Conservation (phyloP, 2,888 invertebrate genomes). For the Tenthredo scrophulariae region DNA sequence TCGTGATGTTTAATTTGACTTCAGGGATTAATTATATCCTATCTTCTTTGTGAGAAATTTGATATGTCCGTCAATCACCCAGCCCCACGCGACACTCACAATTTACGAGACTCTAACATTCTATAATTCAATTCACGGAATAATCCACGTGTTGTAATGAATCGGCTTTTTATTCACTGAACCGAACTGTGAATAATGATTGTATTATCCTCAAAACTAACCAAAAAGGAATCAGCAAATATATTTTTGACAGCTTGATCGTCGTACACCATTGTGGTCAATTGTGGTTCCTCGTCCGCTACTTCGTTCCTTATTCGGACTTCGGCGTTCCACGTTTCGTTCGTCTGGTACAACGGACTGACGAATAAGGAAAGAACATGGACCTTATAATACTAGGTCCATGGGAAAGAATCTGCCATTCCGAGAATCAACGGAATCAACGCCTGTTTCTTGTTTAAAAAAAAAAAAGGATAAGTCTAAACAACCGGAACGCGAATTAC, state of each 20-base stretch:
- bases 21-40: constrained; percentile 55
- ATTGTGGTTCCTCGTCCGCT: constrained; percentile 12
- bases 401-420: not conserved
- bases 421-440: not conserved
- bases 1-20: constrained; percentile 53
- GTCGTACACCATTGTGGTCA: constrained; percentile 43
- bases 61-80: constrained; percentile 42
- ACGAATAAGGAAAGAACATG: not conserved
- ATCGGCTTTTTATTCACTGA: not conserved
- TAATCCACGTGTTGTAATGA: not conserved
- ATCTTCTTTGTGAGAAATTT: constrained; percentile 54
- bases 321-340: not conserved
- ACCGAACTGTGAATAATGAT: not conserved
- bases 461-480: not conserved
- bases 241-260: constrained; percentile 50
- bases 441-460: not conserved
- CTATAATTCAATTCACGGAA: not conserved
- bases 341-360: constrained; percentile 7
- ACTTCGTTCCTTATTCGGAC: not conserved
- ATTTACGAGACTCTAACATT: constrained; percentile 39
- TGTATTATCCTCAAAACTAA: not conserved
- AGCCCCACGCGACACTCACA: constrained; percentile 26
- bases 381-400: no score
- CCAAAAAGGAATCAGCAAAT: not conserved
- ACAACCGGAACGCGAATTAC: not conserved